Base-by-base conservation (phyloP, 2,113 vertebrate species). In the Labrus mixtus region DNA sequence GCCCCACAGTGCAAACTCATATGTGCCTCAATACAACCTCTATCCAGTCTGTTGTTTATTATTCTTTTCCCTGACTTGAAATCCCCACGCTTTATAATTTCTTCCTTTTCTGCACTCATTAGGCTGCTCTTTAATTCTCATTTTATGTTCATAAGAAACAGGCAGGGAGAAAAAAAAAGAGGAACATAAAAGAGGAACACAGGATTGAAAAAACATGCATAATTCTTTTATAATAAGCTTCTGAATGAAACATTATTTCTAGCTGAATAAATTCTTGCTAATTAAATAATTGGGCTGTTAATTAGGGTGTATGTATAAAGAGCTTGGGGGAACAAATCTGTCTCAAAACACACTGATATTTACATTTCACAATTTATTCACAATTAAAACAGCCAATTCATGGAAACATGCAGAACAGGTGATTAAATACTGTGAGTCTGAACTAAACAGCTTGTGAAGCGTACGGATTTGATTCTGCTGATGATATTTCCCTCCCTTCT, bases 401-500 rank as follows among this genome's bases (percentile, higher is more conserved):
- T 6, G 48, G 29, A 64, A 64, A 80, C 25, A 51, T n/a, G 59
- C 0, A 54, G 45, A 78, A 68, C 48, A 76, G 70, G 36, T 73
- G 68, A 77, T 82, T 69, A 70, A 78, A 68, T 75, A 68, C 13
- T 66, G 23, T 76, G 72, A 29, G 74, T 48, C 17, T 61, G 33
- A 82, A 69, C 78, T 61, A 15, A 81, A 59, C 50, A 73, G 71
- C 77, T 46, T n/a, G 62, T 56, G 62, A 83, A 68, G 76, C 17
- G 51, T 71, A 78, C 66, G 77, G 67, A 82, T 87, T 83, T 73
- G 74, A 87, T 75, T 83, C 63, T 68, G 17, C 66, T 84, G 67
- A 61, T 82, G 53, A 73, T 76, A 76, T 81, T 85, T 81, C 56
- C 51, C 48, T 63, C 74, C 76, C 68, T 43, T 62, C 77, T 78